Evolutionary conservation across 2,888 invertebrate species (phyloP), one percentile per base, ranked within the genome.

Genomic region (Podotricha telesiphe): DNA sequence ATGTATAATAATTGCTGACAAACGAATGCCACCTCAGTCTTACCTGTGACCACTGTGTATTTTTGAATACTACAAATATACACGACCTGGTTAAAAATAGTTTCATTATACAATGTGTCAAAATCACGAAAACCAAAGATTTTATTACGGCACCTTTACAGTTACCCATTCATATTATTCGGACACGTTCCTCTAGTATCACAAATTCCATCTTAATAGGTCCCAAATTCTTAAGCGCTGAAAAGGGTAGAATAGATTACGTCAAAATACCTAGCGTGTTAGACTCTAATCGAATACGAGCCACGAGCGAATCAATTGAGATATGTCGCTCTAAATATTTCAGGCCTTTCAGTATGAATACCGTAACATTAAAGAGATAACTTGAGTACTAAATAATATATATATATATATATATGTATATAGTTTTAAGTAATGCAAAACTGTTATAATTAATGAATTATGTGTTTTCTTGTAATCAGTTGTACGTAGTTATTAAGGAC

Each of bases 311-410:
- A 58, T 48, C 65, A 58, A 66, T 66, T 20, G 47, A 51, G 64
- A 56, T 48, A 58, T 48, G 65, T 56, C 65, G 50, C 40, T 66
- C 65, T 20, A 48, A 66, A 66, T 66, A 48, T 40, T 37, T 58
- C n/a, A 59, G 45, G 22, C 45, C 22, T 59, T 59, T 45, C 59
- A 22, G 45, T 45, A 45, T 45, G 59, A 22, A 59, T 45, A 59
- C n/a, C 22, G 45, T n/a, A 22, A 6, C 15, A 17, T n/a, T 45
- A 15, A 20, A 19, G n/a, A 42, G 42, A 20, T 42, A 59, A 42
- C 2, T n/a, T 28, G 11, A 22, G n/a, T 59, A 2, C 22, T 59
- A n/a, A 45, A 13, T 13, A 13, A 42, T 13, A 42, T 42, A 13
- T n/a, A n/a, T n/a, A n/a, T n/a, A n/a, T n/a, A n/a, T n/a, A n/a